These are phyloP conservation scores for Phyto melanocephala DNA, from an alignment of 2,888 invertebrate species.

Conservation along the genomic window DNA sequence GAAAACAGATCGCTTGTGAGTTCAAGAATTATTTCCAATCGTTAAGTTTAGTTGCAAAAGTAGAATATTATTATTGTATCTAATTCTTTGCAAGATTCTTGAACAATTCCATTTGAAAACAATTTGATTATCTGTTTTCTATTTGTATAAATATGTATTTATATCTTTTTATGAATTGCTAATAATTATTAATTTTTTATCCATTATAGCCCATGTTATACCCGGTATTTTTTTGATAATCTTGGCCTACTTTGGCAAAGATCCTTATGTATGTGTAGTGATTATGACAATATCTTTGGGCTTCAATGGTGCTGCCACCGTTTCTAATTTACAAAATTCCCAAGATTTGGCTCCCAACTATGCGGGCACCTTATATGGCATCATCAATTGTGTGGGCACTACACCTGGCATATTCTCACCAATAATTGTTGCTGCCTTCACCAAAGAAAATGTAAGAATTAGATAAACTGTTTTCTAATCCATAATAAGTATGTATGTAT, in stretches of 20 bases:
- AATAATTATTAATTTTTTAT: no score
- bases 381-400: conserved; percentile 86
- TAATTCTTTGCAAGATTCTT: no score
- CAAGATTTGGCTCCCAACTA: conserved; percentile 88
- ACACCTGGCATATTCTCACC: conserved; percentile 86
- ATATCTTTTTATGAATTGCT: no score
- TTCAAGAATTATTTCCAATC: no score
- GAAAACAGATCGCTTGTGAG: no score
- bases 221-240: conserved; percentile 81
- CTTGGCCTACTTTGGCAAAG: conserved; percentile 82
- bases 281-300: conserved; percentile 85
- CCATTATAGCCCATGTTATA: conserved; percentile 80
- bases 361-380: conserved; percentile 86
- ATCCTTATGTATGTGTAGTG: conserved; percentile 82
- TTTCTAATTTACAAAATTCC: conserved; percentile 82
- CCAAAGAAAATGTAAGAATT: conserved; percentile 69
- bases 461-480: no score
- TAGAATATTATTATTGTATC: no score
- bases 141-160: no score
- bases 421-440: conserved; percentile 82
- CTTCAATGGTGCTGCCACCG: conserved; percentile 83
- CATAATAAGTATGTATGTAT: no score
- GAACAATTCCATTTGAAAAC: no score
- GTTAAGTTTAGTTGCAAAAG: no score
- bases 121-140: no score